These are phyloP conservation scores for Biston betularia DNA, from an alignment of 2,888 invertebrate genomes.

Conservation along the genomic window DNA sequence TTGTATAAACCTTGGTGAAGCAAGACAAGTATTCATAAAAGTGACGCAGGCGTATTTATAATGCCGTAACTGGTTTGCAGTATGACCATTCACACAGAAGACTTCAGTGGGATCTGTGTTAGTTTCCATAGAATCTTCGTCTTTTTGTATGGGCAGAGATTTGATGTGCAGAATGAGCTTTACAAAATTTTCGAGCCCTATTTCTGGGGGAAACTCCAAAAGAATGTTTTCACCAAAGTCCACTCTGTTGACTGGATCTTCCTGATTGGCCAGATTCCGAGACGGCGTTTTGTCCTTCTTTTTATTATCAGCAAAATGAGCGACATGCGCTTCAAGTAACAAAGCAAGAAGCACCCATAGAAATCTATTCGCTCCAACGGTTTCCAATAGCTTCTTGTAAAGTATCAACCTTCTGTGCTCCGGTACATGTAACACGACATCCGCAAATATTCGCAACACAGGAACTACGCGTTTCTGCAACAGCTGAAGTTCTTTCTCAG, in stretches of 20 bases:
- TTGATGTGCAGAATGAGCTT: conserved; percentile 89
- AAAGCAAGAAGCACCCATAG: conserved; percentile 91
- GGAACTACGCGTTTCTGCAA: conserved; percentile 85
- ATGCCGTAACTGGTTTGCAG: conserved; percentile 92
- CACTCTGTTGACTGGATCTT: conserved; percentile 84
- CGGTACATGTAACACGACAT: conserved; percentile 96
- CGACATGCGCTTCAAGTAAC: conserved; percentile 90
- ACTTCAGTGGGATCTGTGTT: conserved; percentile 78
- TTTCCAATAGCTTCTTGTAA: conserved; percentile 92
- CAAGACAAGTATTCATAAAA: conserved; percentile 89
- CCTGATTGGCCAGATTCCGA: conserved; percentile 71
- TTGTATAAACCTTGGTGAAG: conserved; percentile 89
- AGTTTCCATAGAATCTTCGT: conserved; percentile 77
- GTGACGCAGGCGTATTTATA: conserved; percentile 93
- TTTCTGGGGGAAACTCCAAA: conserved; percentile 88
- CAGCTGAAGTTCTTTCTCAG: conserved; percentile 69
- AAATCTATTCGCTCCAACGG: conserved; percentile 88
- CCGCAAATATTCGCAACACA: conserved; percentile 95
- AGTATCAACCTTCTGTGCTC: conserved; percentile 95
- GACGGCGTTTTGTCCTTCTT: conserved; percentile 64
- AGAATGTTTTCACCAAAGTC: conserved; percentile 90
- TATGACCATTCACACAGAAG: conserved; percentile 88
- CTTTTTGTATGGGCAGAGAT: conserved; percentile 88
- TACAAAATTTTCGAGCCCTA: conserved; percentile 88
- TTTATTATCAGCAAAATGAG: conserved; percentile 82